Evolutionary conservation across 2,113 vertebrate species (phyloP).

Genomic region (Oryzias javanicus): DNA sequence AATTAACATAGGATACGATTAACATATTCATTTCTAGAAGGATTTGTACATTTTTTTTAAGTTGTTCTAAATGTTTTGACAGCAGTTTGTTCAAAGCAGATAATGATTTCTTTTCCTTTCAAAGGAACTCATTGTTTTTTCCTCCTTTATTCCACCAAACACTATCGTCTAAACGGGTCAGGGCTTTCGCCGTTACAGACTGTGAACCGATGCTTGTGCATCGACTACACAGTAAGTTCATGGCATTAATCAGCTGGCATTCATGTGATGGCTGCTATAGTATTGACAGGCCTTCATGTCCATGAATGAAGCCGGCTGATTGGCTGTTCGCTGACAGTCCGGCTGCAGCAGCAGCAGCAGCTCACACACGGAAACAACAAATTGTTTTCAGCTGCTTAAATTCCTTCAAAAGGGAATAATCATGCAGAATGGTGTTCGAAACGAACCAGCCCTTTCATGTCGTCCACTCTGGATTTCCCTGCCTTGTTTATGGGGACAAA

Average conservation of each 20-base stretch:
- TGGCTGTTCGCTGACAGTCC: conserved; percentile 20
- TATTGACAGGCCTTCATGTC: conserved; percentile 20
- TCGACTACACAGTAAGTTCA: conserved; percentile 8
- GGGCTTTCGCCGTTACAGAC: background rate
- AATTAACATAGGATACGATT: too few species aligned
- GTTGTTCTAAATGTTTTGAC: too few species aligned
- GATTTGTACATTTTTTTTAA: too few species aligned
- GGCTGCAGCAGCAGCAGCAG: background rate
- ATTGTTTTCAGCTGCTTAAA: too few species aligned
- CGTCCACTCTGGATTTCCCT: conserved; percentile 27
- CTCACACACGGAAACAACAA: background rate
- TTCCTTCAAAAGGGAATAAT: conserved; percentile 10
- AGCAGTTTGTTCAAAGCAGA: too few species aligned
- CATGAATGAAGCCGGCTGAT: conserved; percentile 38
- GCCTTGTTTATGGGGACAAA: conserved; percentile 2
- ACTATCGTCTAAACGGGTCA: background rate
- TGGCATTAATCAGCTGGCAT: conserved; percentile 44
- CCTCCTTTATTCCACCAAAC: too few species aligned
- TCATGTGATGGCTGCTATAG: conserved; percentile 26
- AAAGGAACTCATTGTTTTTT: too few species aligned
- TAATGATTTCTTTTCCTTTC: too few species aligned
- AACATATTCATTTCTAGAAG: too few species aligned
- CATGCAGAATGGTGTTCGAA: conserved; percentile 10
- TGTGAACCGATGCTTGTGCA: conserved; percentile 2
- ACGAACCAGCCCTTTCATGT: conserved; percentile 17